Evolutionary conservation across 2,113 vertebrate species (phyloP).

Genomic region (Turnix velox): DNA sequence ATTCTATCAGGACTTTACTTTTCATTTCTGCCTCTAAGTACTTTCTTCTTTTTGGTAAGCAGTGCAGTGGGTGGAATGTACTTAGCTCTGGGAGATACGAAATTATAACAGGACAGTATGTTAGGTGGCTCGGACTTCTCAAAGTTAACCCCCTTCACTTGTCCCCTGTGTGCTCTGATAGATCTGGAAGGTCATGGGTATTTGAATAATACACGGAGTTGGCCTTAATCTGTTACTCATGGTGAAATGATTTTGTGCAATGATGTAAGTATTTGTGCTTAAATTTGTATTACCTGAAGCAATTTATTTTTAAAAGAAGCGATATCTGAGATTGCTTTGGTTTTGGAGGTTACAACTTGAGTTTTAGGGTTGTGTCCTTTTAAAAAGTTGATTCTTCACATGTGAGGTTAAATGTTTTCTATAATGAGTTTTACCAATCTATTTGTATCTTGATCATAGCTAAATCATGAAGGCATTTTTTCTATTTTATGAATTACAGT

Average conservation of each 20-base stretch:
- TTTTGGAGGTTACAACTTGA: neutral
- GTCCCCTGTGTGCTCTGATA: neutral
- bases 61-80: neutral
- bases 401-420: neutral
- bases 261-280: neutral
- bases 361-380: neutral
- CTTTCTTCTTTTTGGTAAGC: constrained; percentile 18
- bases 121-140: neutral
- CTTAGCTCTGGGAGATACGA: neutral
- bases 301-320: neutral
- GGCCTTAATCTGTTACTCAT: neutral
- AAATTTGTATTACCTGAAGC: neutral
- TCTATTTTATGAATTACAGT: neutral
- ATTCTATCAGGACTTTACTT: neutral
- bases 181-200: neutral
- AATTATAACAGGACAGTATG: neutral
- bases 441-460: neutral
- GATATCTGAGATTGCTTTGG: neutral
- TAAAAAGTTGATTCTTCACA: neutral
- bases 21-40: neutral
- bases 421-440: neutral
- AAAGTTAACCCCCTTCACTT: neutral
- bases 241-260: neutral
- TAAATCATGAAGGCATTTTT: neutral
- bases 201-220: neutral